Conservation (phyloP, 1,140 invertebrate genomes). For the Brachionus paranguensis region DNA sequence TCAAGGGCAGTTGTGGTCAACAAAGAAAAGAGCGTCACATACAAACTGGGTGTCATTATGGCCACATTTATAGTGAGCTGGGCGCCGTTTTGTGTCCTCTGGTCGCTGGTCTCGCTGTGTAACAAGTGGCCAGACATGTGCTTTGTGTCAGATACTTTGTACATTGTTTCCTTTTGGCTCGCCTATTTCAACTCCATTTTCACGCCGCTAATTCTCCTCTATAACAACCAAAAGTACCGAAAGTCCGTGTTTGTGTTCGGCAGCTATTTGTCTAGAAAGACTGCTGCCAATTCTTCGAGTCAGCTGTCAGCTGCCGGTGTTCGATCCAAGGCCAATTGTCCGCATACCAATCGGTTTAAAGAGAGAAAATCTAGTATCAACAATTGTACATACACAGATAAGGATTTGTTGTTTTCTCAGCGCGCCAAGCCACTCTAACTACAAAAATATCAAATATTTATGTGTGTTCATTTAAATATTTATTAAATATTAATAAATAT, state of each 20-base stretch:
- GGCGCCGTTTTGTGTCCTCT: conserved; percentile 42
- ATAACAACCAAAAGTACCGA: conserved; percentile 40
- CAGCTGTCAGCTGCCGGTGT: not conserved
- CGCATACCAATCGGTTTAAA: not conserved
- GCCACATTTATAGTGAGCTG: conserved; percentile 41
- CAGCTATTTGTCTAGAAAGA: not conserved
- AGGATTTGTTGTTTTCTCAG: not conserved
- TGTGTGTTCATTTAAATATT: not conserved
- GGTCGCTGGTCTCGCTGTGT: conserved; percentile 41
- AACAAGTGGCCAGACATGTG: not conserved
- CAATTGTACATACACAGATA: not conserved
- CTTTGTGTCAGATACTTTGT: conserved; percentile 31
- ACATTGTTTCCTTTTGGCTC: conserved; percentile 42
- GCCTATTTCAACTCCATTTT: conserved; percentile 43
- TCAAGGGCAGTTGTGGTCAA: not conserved
- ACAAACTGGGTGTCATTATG: conserved; percentile 41
- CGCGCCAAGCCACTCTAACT: not conserved
- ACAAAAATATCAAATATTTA: not conserved
- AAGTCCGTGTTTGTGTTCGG: not conserved
- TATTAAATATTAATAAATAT: not conserved
- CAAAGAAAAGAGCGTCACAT: conserved; percentile 37
- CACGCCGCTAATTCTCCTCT: conserved; percentile 42
- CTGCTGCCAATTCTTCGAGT: not conserved
- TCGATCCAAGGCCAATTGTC: not conserved
- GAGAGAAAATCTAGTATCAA: not conserved